Evolutionary conservation across 2,113 vertebrate genomes (phyloP), one percentile per base, ranked within the genome.

Genomic region (Falco punctatus): DNA sequence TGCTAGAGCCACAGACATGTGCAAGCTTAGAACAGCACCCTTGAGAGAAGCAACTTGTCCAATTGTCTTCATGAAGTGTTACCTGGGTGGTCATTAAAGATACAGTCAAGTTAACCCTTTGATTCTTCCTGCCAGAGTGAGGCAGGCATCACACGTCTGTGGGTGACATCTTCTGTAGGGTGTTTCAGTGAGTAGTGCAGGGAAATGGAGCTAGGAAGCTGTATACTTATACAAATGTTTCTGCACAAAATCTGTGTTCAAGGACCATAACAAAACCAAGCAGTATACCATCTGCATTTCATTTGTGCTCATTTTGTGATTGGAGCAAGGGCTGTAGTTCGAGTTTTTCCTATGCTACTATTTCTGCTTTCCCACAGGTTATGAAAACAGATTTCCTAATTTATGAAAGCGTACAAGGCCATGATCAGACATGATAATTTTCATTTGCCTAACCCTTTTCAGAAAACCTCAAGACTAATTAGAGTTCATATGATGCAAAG

Each of bases 401-500:
- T 92, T 92, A 58, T 77, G 59, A 91, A 91, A 28, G 14, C 40
- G 23, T 67, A 64, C 32, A 90, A 90, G 91, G 19, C 46, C 55
- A 80, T 11, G 5, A 54, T 32, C 57, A 83, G 12, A 11, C 35
- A 61, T 46, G 65, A 88, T 67, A 73, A 55, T 40, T 96, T 89
- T 55, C 18, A 66, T 81, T 90, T 75, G 32, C 15, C 44, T 65
- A 85, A 65, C 9, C 14, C 21, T 51, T 85, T 62, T 10, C 48
- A 73, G 58, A 70, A 88, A 88, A 94, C 32, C 27, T 80, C 27
- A 82, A 69, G 78, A 80, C 49, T 90, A 83, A 91, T 90, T 96
- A 54, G 88, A 95, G 54, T 90, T 91, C 64, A 32, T 72, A 21
- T 40, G 54, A 69, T 90, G 58, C 35, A 96, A 90, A 87, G 38